Base-by-base conservation (phyloP, 2,888 invertebrate genomes). In the Epinotia bilunana region DNA sequence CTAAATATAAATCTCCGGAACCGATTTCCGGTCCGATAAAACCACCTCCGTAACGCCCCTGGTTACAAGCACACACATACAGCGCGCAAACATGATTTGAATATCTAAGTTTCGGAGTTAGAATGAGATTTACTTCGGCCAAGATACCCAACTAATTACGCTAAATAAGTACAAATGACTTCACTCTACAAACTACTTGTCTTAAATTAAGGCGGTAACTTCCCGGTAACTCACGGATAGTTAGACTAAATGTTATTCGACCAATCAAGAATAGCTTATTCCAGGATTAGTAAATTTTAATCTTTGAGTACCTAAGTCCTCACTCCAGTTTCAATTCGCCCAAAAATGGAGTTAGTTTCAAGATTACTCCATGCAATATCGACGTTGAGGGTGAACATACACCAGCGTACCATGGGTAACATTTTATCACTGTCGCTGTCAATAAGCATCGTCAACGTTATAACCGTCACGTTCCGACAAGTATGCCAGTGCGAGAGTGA, bases 161-260 rank as follows among this genome's bases (percentile, higher is more conserved):
- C 62, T 33, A 64, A 72, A 67, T 67, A 75, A 75, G 72, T 72
- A 75, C 75, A 62, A 67, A 75, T 72, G 71, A 72, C 71, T 72
- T 72, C 71, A 62, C 12, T 43, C 58, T 64, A 71, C 5, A 71
- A 28, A 60, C 64, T 63, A 49, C 57, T 53, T 43, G 62, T 64
- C 16, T 39, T 74, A 72, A 57, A 2, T 55, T 86, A 87, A 85
- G 85, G 83, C 84, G 91, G 91, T 91, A 91, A 91, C 89, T 87
- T 82, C 77, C 76, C 70, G 84, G 88, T 90, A 91, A 88, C 84
- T 83, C 83, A 84, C n/a, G 23, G 28, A 18, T 11, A 23, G 4
- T n/a, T 65, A 65, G 5, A n/a, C 49, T 16, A 18, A 46, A 46
- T 39, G 7, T 39, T 33, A 6, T 33, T n/a, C n/a, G n/a, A n/a